These are phyloP conservation scores for Umimayanthus chanpuru DNA, from an alignment of 92 coral and sea anemone genomes.

Conservation along the genomic window DNA sequence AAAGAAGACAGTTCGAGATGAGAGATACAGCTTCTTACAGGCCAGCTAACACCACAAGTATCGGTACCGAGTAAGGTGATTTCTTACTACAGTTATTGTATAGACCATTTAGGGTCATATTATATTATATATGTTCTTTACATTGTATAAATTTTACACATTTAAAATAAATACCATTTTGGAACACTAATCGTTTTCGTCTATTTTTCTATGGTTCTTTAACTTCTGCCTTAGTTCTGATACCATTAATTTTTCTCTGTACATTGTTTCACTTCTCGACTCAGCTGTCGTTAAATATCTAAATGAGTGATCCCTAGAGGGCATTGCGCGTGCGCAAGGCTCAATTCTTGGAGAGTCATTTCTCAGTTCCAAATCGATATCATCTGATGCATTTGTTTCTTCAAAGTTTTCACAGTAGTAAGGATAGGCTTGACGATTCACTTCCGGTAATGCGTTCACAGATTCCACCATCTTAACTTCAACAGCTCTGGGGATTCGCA, in stretches of 20 bases:
- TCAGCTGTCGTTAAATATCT: conserved; percentile 59
- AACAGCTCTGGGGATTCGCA: conserved; percentile 83
- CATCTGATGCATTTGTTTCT: not conserved
- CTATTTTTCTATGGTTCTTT: conserved; percentile 49
- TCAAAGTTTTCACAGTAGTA: not conserved
- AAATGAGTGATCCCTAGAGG: conserved; percentile 78
- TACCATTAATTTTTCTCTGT: conserved; percentile 73
- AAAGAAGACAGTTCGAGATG: too few relatives aligned
- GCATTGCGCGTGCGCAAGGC: not conserved
- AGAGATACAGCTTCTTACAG: too few relatives aligned
- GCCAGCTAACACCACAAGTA: too few relatives aligned
- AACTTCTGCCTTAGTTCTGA: conserved; percentile 73
- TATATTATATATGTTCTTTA: too few relatives aligned
- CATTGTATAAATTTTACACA: too few relatives aligned
- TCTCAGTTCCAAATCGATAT: not conserved
- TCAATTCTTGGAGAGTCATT: not conserved
- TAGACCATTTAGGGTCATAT: too few relatives aligned
- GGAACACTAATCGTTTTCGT: conserved; percentile 28
- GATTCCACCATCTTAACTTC: conserved; percentile 75
- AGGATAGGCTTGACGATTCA: not conserved
- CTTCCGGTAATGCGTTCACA: conserved; percentile 45
- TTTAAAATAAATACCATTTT: not conserved
- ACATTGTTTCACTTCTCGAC: conserved; percentile 62
- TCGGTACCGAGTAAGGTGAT: too few relatives aligned
- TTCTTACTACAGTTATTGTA: too few relatives aligned